Base-by-base conservation (phyloP, 2,888 invertebrate species). In the Mythimna pallens region DNA sequence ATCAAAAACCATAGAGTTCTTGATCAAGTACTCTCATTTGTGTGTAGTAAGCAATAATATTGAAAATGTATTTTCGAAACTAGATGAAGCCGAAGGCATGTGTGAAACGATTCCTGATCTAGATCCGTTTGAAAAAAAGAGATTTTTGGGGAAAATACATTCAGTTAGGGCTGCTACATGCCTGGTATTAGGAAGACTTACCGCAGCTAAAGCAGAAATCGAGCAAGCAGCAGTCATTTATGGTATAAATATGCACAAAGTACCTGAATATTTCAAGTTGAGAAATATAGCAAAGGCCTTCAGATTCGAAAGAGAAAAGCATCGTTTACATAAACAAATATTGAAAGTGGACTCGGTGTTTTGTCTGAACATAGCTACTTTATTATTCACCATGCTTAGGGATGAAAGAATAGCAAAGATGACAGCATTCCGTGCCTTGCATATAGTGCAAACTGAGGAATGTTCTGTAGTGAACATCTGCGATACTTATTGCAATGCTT, bases 401-500 rank as follows among this genome's bases (percentile, higher is more conserved):
- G 95, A 96, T 57, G 91, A 92, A 70, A 91, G 86, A 74, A 82
- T 87, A 36, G 89, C 95, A 10, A 92, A 92, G 81, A 81, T 89
- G 69, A 88, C 92, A 66, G 92, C 93, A 47, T 82, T 89, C 20
- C 91, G 89, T 22, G 95, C 95, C 30, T 79, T 96, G 84, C 83
- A 92, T 81, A 84, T 94, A 80, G 87, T 93, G 63, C 92, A 95
- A 82, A 92, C 90, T 77, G 89, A 93, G 22, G 87, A 94, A 78
- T 93, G 96, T 83, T 89, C 91, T 65, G 85, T 95, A 20, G 87
- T 93, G 20, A 93, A 96, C 79, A 86, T 96, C 47, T 96, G 96
- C 76, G 95, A 96, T 71, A 91, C 94, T 4, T 96, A 96, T 77
- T 91, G 94, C 50, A 95, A 95, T 67, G 94, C 94, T 3, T 91